Percentiles rank a stretch among this genome's conserved stretches.
phyloP scores from a whole-genome alignment of 2,797 vertebrate genomes.

The Paedocypris micromegethes region DNA sequence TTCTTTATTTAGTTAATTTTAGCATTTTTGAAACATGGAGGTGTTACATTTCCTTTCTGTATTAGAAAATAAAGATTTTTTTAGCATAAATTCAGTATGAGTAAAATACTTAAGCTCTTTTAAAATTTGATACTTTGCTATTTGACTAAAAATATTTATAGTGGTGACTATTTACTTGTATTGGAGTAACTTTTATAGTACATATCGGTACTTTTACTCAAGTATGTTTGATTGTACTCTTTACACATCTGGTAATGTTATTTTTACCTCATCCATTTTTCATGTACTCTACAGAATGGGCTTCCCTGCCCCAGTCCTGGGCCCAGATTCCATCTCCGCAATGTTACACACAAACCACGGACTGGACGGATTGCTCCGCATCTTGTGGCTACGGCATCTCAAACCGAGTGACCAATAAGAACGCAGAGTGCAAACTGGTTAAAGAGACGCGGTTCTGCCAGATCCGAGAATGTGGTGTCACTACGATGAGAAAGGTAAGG shows the following conservation, averaged over 20 bases:
- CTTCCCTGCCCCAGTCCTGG: conserved; percentile 42
- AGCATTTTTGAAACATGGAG: too few species aligned
- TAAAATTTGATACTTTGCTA: too few species aligned
- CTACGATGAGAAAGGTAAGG: conserved; percentile 56
- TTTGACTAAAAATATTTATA: too few species aligned
- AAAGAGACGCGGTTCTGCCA: conserved; percentile 67
- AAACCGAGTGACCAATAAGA: conserved; percentile 67
- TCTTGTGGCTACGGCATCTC: conserved; percentile 70
- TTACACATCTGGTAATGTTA: not conserved
- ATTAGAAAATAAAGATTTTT: too few species aligned
- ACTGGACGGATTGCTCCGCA: conserved; percentile 67
- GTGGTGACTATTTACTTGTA: too few species aligned
- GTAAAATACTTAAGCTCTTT: too few species aligned
- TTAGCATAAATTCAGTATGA: too few species aligned
- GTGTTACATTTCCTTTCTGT: too few species aligned
- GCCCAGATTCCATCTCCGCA: conserved; percentile 31
- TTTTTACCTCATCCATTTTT: not conserved
- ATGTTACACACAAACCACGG: conserved; percentile 64
- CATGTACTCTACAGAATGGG: conserved; percentile 50
- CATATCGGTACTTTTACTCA: too few species aligned
- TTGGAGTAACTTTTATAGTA: too few species aligned
- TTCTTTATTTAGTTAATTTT: too few species aligned
- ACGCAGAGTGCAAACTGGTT: conserved; percentile 62
- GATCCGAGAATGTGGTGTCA: conserved; percentile 56
- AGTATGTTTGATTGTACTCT: too few species aligned